phyloP scores from a whole-genome alignment of 2,113 vertebrate genomes.

The Bucco capensis region DNA sequence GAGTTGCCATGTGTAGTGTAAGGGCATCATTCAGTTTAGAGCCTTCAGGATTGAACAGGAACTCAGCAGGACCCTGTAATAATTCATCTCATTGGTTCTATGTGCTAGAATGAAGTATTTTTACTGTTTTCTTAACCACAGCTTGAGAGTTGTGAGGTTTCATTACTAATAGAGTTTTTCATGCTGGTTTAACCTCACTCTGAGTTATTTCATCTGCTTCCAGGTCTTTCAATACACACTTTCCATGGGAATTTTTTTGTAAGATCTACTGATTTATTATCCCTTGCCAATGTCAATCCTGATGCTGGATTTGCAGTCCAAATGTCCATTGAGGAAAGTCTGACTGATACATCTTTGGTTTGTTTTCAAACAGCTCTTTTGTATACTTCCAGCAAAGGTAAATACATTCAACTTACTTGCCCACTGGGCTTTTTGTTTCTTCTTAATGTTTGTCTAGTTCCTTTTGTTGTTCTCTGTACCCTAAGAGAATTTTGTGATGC shows the following conservation, averaged over 20 bases:
- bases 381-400: slow-evolving; percentile 98
- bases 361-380: slow-evolving; percentile 97
- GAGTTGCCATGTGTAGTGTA: not conserved
- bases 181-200: not conserved
- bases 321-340: slow-evolving; percentile 92
- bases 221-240: slow-evolving; percentile 97
- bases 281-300: slow-evolving; percentile 95
- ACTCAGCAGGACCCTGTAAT: not conserved
- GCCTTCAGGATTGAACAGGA: not conserved
- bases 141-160: not conserved
- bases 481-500: not conserved
- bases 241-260: slow-evolving; percentile 99
- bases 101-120: not conserved
- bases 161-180: not conserved
- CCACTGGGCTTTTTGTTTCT: not conserved
- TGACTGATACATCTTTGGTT: slow-evolving; percentile 89
- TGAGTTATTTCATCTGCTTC: not conserved
- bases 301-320: slow-evolving; percentile 98
- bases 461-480: not conserved
- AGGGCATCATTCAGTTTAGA: not conserved
- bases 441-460: not conserved
- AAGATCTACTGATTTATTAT: slow-evolving; percentile 93
- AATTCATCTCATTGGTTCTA: not conserved
- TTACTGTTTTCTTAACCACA: not conserved
- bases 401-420: not conserved